A percentile compares a stretch with the other conserved stretches of the same genome.
These are phyloP conservation scores for Porites divaricata DNA, from an alignment of 92 coral and sea anemone genomes.

Conservation along the genomic window DNA sequence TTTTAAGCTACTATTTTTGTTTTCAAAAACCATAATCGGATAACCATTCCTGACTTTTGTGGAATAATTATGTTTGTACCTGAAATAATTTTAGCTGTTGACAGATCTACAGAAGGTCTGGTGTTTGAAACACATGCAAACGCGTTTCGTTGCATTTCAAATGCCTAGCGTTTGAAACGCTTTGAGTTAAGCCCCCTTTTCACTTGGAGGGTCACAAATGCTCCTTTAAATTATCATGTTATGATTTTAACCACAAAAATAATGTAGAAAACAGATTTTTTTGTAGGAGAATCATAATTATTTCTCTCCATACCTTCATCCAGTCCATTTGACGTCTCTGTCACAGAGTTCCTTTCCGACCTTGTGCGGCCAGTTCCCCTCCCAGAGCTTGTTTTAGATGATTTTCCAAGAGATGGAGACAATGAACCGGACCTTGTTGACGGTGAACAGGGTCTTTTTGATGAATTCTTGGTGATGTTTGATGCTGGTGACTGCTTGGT, in stretches of 20 bases:
- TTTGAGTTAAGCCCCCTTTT: too few relatives aligned
- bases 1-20: too few relatives aligned
- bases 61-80: too few relatives aligned
- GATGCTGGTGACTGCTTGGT: slow-evolving; percentile 33
- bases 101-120: too few relatives aligned
- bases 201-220: too few relatives aligned
- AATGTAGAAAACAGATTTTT: background rate
- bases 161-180: too few relatives aligned
- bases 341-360: slow-evolving; percentile 82
- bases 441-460: slow-evolving; percentile 53
- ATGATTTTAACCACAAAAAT: background rate
- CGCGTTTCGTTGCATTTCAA: too few relatives aligned
- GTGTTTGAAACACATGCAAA: too few relatives aligned
- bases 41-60: too few relatives aligned
- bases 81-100: too few relatives aligned
- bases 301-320: slow-evolving; percentile 63
- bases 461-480: slow-evolving; percentile 67
- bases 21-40: too few relatives aligned
- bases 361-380: slow-evolving; percentile 71
- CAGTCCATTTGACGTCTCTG: slow-evolving; percentile 72
- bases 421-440: slow-evolving; percentile 53
- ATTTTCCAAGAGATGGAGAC: slow-evolving; percentile 68
- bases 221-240: background rate
- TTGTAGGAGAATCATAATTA: too few relatives aligned
- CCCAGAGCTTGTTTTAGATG: slow-evolving; percentile 51